phyloP scores from a whole-genome alignment of 2,113 vertebrate species.

The Rhabdomys dilectus region DNA sequence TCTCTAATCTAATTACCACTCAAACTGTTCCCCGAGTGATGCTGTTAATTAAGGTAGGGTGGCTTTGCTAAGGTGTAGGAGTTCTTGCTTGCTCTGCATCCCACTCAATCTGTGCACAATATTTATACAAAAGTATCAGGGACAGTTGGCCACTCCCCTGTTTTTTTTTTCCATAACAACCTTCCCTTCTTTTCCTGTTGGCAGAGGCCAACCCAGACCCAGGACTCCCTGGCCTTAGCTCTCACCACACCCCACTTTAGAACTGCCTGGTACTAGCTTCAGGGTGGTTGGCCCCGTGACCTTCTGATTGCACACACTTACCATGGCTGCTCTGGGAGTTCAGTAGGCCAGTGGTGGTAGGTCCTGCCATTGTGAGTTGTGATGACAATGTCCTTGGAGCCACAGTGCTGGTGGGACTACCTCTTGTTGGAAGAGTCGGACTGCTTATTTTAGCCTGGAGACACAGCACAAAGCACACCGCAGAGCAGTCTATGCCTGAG shows the following conservation, averaged over 20 bases:
- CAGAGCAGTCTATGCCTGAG: neutral
- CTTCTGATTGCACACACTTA: slow-evolving; percentile 72
- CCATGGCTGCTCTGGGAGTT: slow-evolving; percentile 81
- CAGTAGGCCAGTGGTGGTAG: slow-evolving; percentile 72
- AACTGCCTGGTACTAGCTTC: no score
- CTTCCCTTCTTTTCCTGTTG: neutral
- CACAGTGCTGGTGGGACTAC: neutral
- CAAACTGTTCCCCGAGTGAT: slow-evolving; percentile 72
- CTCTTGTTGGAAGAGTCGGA: slow-evolving; percentile 76
- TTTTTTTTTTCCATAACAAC: neutral
- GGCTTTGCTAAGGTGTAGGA: slow-evolving; percentile 71
- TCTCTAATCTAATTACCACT: slow-evolving; percentile 87
- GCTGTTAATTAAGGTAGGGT: slow-evolving; percentile 83
- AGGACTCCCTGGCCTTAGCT: neutral
- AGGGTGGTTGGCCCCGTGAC: neutral
- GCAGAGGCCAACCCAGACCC: neutral
- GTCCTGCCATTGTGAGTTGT: accelerated
- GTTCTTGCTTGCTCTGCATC: neutral
- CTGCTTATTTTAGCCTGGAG: slow-evolving; percentile 86
- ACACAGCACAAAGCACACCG: neutral
- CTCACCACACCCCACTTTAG: accelerated
- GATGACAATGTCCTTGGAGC: neutral
- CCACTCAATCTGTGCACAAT: neutral
- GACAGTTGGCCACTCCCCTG: neutral
- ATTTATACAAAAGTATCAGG: neutral